Conservation (phyloP, 2,888 invertebrate genomes). For the Platerodrilus igneus region DNA sequence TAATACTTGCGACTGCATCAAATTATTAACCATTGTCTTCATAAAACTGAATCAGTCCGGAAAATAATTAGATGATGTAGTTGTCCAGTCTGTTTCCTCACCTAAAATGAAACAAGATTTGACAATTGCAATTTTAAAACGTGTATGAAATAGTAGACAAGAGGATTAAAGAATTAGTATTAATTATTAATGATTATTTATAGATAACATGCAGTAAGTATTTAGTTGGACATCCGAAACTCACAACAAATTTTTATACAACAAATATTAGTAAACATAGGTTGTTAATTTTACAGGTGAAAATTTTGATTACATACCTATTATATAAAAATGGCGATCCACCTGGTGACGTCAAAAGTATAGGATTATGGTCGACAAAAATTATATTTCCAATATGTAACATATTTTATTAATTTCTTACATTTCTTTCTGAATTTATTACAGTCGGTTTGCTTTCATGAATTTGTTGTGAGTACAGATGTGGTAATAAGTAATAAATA, state of each 20-base stretch:
- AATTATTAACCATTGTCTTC: no score
- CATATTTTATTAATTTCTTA: constrained; percentile 43
- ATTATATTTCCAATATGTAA: constrained; percentile 25
- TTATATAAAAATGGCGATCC: constrained; percentile 17
- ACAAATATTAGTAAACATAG: constrained; percentile 30
- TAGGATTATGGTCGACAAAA: no score
- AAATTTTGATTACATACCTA: constrained; percentile 28
- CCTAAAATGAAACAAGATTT: constrained; percentile 12
- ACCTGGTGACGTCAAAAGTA: no score
- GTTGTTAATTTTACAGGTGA: constrained; percentile 29
- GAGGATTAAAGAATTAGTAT: no score
- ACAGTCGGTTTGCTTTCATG: constrained; percentile 30
- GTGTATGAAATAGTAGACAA: no score
- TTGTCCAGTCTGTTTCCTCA: constrained; percentile 22
- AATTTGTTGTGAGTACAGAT: constrained; percentile 50
- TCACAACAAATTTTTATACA: constrained; percentile 44
- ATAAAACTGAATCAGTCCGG: no score
- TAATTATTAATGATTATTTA: no score
- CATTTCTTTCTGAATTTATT: constrained; percentile 26
- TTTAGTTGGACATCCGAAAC: constrained; percentile 42
- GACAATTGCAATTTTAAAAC: not conserved
- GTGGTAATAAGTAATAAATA: constrained; percentile 49
- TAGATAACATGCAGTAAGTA: constrained; percentile 12
- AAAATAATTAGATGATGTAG: constrained; percentile 18
- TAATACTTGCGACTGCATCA: no score